Conservation (phyloP, 2,888 invertebrate genomes). For the Drosophila nigritarsus region DNA sequence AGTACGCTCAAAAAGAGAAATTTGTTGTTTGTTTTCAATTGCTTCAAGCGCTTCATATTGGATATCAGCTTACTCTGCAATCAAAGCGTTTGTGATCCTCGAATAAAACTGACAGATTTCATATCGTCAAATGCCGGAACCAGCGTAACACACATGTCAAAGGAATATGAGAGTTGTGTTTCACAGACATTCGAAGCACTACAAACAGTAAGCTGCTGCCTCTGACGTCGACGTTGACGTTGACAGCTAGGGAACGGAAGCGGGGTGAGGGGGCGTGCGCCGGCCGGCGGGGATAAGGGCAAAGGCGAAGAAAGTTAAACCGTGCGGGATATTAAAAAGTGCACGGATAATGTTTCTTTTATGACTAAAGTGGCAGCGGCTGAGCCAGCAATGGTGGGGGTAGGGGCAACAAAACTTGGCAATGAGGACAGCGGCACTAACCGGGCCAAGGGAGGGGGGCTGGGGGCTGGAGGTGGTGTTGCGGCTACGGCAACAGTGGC, state of each 20-base stretch:
- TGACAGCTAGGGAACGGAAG: background rate
- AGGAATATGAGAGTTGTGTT: slow-evolving; percentile 33
- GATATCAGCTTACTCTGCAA: background rate
- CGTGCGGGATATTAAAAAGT: slow-evolving; percentile 85
- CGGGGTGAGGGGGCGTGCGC: background rate
- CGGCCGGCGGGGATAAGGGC: slow-evolving; percentile 4
- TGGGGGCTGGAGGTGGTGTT: background rate
- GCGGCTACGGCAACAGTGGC: background rate
- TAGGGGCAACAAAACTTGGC: slow-evolving; percentile 11
- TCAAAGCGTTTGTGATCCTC: background rate
- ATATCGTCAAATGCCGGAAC: background rate
- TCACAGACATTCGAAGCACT: slow-evolving; percentile 84
- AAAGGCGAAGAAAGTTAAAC: slow-evolving; percentile 75
- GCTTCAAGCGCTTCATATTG: background rate
- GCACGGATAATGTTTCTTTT: slow-evolving; percentile 78
- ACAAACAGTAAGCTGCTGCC: slow-evolving; percentile 61
- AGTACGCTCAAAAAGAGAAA: background rate
- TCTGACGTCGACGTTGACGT: slow-evolving; percentile 37
- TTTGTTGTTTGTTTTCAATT: background rate
- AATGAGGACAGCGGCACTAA: slow-evolving; percentile 5
- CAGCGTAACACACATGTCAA: background rate
- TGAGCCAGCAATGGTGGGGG: slow-evolving; percentile 21
- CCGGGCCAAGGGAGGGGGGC: background rate
- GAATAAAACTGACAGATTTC: background rate
- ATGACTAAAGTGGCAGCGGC: slow-evolving; percentile 78